These are phyloP conservation scores for Chlamydotis undulata DNA, from an alignment of 2,113 vertebrate species.

Conservation along the genomic window DNA sequence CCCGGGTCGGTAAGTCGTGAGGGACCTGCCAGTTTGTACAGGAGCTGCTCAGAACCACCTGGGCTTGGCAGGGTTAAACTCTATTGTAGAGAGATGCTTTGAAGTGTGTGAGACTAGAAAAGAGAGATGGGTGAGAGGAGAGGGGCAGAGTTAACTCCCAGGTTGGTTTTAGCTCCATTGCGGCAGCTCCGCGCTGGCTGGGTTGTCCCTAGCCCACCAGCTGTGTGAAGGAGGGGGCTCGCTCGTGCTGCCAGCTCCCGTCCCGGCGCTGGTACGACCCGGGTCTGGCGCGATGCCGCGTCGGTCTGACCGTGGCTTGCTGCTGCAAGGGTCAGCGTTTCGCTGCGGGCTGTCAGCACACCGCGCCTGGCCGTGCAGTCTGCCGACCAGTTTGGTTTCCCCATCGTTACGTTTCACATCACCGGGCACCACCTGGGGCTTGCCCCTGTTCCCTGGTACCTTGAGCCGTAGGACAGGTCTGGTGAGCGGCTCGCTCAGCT, in stretches of 20 bases:
- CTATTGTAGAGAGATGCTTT: not conserved
- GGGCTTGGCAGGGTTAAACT: not conserved
- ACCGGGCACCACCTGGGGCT: not conserved
- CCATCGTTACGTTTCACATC: not conserved
- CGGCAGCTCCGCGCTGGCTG: not conserved
- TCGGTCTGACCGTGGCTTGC: not conserved
- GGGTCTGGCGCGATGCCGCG: fast-evolving
- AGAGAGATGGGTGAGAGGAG: not conserved
- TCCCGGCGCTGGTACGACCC: not conserved
- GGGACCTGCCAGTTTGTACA: fast-evolving
- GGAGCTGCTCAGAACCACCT: not conserved
- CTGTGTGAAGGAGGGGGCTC: not conserved
- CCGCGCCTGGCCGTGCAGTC: fast-evolving
- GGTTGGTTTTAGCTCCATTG: not conserved
- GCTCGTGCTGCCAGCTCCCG: fast-evolving
- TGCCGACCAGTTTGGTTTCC: not conserved
- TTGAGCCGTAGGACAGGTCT: not conserved
- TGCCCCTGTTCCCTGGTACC: not conserved
- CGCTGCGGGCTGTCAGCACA: too few species aligned
- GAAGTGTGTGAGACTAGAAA: not conserved
- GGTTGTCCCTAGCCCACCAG: not conserved
- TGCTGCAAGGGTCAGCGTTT: not conserved
- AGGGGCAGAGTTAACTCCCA: fast-evolving
- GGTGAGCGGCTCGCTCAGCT: not conserved
- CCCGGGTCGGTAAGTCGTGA: fast-evolving